Percentiles rank a stretch among this genome's conserved stretches.
Evolutionary conservation across 2,797 vertebrate species (phyloP).

Genomic region (Prunella strophiata): DNA sequence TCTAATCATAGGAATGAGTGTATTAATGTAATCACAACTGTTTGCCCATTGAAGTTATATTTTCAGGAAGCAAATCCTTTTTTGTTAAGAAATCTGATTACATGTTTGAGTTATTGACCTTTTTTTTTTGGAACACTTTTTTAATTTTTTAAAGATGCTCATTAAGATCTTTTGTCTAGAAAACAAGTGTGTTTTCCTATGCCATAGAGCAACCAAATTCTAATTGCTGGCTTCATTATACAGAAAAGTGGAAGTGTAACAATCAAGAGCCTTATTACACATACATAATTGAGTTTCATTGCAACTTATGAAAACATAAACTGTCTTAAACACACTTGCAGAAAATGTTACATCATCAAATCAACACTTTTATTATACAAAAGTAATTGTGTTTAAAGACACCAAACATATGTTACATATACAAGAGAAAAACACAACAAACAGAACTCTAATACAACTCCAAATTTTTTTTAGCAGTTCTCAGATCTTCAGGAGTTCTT

Average conservation of each 20-base stretch:
- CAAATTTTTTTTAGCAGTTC: slow-evolving; percentile 43
- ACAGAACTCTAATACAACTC: slow-evolving; percentile 59
- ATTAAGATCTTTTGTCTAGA: slow-evolving; percentile 81
- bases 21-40: slow-evolving; percentile 21
- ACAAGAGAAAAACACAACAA: slow-evolving; percentile 25
- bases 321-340: slow-evolving; percentile 82
- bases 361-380: slow-evolving; percentile 81
- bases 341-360: slow-evolving; percentile 81
- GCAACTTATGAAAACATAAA: slow-evolving; percentile 84
- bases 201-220: slow-evolving; percentile 80
- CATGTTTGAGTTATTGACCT: slow-evolving; percentile 77
- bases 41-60: slow-evolving; percentile 41
- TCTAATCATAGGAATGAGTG: neutral
- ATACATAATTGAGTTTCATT: slow-evolving; percentile 84
- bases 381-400: slow-evolving; percentile 82
- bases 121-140: slow-evolving; percentile 22
- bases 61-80: slow-evolving; percentile 60
- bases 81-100: slow-evolving; percentile 78
- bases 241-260: slow-evolving; percentile 81
- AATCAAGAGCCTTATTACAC: slow-evolving; percentile 84
- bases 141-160: slow-evolving; percentile 51
- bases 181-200: slow-evolving; percentile 79
- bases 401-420: slow-evolving; percentile 77
- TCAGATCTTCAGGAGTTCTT: slow-evolving; percentile 13
- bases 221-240: slow-evolving; percentile 84